Evolutionary conservation across 2,113 vertebrate genomes (phyloP), one percentile per base, ranked within the genome.

Genomic region (Natator depressus): DNA sequence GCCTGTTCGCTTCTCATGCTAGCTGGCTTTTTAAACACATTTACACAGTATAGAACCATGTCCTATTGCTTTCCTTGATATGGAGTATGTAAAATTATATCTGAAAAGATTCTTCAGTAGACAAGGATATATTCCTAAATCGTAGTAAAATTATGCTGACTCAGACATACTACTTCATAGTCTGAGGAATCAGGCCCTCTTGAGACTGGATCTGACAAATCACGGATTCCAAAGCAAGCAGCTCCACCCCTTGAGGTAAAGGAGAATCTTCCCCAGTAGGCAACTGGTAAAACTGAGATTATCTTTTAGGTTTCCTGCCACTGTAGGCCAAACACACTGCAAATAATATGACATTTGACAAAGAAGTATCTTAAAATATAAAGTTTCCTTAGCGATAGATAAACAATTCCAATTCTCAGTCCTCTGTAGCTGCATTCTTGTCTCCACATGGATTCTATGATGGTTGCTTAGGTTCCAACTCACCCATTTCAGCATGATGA

Each of bases 321-420:
- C 94, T 96, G 96, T 96, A 96, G 93, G 96, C 95, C 96, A 97
- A 96, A 76, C 89, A 93, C 95, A 91, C 95, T 96, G 94, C 94
- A 96, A 82, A 76, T 93, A 96, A 95, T 0, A 0, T 7, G 53
- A 1, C 3, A 1, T 12, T 65, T 79, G 50, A 83, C 82, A 79
- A 80, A 90, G 59, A 88, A 65, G 31, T 35, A 50, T 6, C 42
- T 49, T 75, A 75, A 95, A 83, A 93, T 78, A 20, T 38, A 24
- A 78, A 1, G 0, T 88, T 95, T 84, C 80, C 19, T 76, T 82
- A 82, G 76, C 5, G 75, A 13, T 24, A 17, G 88, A 10, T 38
- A 92, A 93, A 91, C 31, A 75, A 7, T 87, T 91, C 59, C 87
- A 94, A 4, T 42, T 46, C 50, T 59, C 42, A 24, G 38, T 22